Base-by-base conservation (phyloP, 2,113 vertebrate species). In the Propithecus coquereli region DNA sequence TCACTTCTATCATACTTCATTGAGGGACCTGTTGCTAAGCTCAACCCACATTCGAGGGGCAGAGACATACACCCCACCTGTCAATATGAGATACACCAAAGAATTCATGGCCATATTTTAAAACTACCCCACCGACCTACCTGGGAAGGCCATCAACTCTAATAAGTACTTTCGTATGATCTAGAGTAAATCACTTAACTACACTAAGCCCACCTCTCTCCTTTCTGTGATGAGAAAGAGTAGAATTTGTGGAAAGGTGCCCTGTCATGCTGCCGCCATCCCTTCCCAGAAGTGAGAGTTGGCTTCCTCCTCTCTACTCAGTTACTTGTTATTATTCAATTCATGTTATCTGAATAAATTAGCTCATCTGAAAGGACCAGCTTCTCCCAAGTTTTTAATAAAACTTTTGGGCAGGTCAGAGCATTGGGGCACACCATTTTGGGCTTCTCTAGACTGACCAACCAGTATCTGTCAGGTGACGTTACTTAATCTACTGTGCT, bases 401-500 rank as follows among this genome's bases (percentile, higher is more conserved):
- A 96, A 96, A 89, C 30, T 89, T 93, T 87, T 61, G 95, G 52
- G 52, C 52, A 76, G 34, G 50, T 30, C 52, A 94, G 54, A 66
- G 20, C 4, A 1, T 79, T 37, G 18, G 18, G 32, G 17, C 37
- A 57, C 2, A 43, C 3, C 85, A 1, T 6, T 3, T 2, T 74
- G 80, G 73, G 34, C 50, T 22, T 25, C 23, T 54, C 30, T n/a
- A 86, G 45, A 63, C 59, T 27, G 54, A 61, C 37, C n/a, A 34
- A 18, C 2, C 13, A 13, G 3, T 22, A 8, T 27, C 59, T 16
- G 30, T 73, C 30, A 20, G 23, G 1, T 63, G 9, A 57, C 32
- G 71, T 52, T 43, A 30, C 50, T 80, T 4, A 32, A 16, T 1
- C 74, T 30, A n/a, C 25, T 8, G 1, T 6, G n/a, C 14, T 27